Evolutionary conservation across 2,888 invertebrate genomes (phyloP).

Genomic region (Craniophora ligustri): DNA sequence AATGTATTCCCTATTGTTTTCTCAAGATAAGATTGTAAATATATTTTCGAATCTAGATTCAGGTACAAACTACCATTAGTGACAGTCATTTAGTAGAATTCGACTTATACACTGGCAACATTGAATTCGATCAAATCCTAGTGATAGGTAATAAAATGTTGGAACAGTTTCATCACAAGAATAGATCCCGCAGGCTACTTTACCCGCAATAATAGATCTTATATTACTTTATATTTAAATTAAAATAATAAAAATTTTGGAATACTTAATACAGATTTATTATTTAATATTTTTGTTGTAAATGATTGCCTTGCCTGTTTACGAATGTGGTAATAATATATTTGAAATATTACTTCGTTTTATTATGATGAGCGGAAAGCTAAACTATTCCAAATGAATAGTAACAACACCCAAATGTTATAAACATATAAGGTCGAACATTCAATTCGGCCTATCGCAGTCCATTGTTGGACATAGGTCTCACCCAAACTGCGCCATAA

Average conservation of each 20-base stretch:
- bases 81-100: conserved; percentile 17
- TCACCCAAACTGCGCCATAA: too few species aligned
- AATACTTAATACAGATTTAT: conserved; percentile 76
- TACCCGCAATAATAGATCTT: conserved; percentile 70
- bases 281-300: conserved; percentile 81
- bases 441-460: too few species aligned
- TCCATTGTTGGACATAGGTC: too few species aligned
- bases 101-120: conserved; percentile 27
- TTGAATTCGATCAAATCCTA: conserved; percentile 57
- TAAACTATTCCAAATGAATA: neutral
- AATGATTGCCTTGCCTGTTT: conserved; percentile 74
- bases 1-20: conserved; percentile 37
- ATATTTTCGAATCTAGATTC: conserved; percentile 27
- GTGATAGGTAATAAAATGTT: conserved; percentile 33
- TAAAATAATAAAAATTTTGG: conserved; percentile 71
- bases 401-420: neutral
- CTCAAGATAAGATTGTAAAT: conserved; percentile 34
- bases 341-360: conserved; percentile 61
- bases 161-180: conserved; percentile 52
- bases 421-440: too few species aligned
- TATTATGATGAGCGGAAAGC: conserved; percentile 62
- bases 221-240: conserved; percentile 69
- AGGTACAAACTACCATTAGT: neutral
- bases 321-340: conserved; percentile 75
- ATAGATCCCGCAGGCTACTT: conserved; percentile 58